A percentile compares a stretch with the other conserved stretches of the same genome.
These are phyloP conservation scores for Lophius piscatorius DNA, from an alignment of 2,113 vertebrate genomes.

Conservation along the genomic window DNA sequence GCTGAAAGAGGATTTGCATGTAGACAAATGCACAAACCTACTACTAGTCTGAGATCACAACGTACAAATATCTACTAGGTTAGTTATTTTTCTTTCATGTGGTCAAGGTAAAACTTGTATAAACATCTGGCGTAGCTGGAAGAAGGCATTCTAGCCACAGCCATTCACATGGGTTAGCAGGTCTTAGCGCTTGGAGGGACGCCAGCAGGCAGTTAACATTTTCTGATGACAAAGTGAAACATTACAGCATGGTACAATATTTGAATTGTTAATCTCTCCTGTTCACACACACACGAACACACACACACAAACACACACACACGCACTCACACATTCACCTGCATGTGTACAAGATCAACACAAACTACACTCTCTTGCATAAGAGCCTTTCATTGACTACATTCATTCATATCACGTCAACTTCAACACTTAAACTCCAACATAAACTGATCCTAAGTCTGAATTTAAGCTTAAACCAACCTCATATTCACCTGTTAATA, in stretches of 20 bases:
- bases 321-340: slow-evolving; percentile 26
- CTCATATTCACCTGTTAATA: neutral
- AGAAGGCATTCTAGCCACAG: slow-evolving; percentile 30
- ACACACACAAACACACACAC: slow-evolving; percentile 24
- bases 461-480: neutral
- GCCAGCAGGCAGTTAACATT: slow-evolving; percentile 67
- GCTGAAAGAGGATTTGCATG: slow-evolving; percentile 10
- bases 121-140: slow-evolving; percentile 46
- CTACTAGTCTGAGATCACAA: slow-evolving; percentile 10
- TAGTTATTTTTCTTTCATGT: slow-evolving; percentile 17
- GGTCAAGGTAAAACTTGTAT: slow-evolving; percentile 49
- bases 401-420: neutral
- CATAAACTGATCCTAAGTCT: neutral
- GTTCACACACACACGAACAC: slow-evolving; percentile 38
- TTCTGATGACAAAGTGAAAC: slow-evolving; percentile 74
- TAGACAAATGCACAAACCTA: neutral
- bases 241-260: slow-evolving; percentile 62
- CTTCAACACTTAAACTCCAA: neutral
- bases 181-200: slow-evolving; percentile 54
- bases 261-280: slow-evolving; percentile 66
- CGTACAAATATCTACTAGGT: neutral
- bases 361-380: slow-evolving; percentile 6
- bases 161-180: slow-evolving; percentile 54
- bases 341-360: slow-evolving; percentile 24
- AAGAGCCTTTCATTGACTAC: slow-evolving; percentile 1